phyloP scores from a whole-genome alignment of 1,140 invertebrate species.

The Meloidogyne exigua region DNA sequence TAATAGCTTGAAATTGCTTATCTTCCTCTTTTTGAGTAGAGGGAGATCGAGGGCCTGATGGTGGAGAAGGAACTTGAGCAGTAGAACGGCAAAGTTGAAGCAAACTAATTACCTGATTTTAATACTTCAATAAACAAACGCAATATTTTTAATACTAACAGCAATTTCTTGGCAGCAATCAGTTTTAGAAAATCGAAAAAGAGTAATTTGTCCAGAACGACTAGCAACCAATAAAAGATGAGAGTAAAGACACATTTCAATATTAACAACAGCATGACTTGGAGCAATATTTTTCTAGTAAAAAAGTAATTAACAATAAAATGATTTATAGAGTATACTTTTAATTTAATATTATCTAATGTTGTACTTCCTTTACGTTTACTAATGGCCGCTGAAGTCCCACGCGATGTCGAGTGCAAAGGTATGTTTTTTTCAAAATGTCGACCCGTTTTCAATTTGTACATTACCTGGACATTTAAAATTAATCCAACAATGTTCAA shows the following conservation, averaged over 20 bases:
- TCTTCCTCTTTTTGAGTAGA: constrained; percentile 5
- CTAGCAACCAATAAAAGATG: constrained; percentile 83
- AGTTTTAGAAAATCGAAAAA: constrained; percentile 89
- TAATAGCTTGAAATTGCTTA: constrained; percentile 1
- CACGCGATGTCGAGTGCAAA: neutral
- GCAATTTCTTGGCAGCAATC: constrained; percentile 81
- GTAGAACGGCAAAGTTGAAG: constrained; percentile 35
- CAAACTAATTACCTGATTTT: constrained; percentile 25
- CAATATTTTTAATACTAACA: constrained; percentile 68
- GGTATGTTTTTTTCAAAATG: constrained; percentile 77
- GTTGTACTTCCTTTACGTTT: neutral
- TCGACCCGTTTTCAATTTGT: constrained; percentile 94
- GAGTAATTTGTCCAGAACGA: constrained; percentile 82
- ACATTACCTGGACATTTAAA: constrained; percentile 68
- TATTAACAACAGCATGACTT: constrained; percentile 86
- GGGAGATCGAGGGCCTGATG: constrained; percentile 28
- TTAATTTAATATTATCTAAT: neutral
- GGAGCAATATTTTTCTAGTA: constrained; percentile 66
- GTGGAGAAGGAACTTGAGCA: constrained; percentile 24
- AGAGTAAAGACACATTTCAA: constrained; percentile 88
- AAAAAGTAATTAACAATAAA: constrained; percentile 7
- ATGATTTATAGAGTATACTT: neutral
- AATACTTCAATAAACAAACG: constrained; percentile 26
- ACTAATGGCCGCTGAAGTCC: constrained; percentile 25
- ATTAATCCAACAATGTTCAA: neutral